phyloP scores from a whole-genome alignment of 2,113 vertebrate genomes.

The Callipepla squamata region DNA sequence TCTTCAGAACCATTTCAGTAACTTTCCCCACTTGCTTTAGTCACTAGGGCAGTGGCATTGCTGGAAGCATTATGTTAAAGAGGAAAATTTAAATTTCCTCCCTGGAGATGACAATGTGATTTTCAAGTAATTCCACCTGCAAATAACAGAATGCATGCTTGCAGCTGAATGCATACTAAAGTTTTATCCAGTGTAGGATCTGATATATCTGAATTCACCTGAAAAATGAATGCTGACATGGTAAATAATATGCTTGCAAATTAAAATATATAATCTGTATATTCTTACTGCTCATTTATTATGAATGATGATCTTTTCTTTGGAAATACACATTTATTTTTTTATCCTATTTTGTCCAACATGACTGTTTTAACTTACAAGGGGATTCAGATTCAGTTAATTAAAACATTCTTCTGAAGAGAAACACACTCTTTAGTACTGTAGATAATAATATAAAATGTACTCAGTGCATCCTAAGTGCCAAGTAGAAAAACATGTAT shows the following conservation, averaged over 20 bases:
- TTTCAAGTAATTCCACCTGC: background rate
- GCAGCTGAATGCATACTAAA: background rate
- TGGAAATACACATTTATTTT: background rate
- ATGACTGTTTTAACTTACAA: background rate
- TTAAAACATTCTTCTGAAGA: background rate
- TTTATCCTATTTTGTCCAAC: background rate
- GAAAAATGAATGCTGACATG: background rate
- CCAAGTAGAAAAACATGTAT: slow-evolving; percentile 27
- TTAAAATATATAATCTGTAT: background rate
- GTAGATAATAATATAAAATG: background rate
- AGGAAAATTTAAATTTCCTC: background rate
- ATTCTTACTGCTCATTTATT: background rate
- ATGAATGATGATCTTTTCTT: background rate
- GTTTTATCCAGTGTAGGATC: background rate
- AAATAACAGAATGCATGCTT: background rate
- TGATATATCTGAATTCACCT: background rate
- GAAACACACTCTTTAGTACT: slow-evolving; percentile 11
- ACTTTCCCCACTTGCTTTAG: background rate
- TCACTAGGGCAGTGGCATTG: background rate
- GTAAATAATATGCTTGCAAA: background rate
- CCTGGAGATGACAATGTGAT: background rate
- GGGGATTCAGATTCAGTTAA: background rate
- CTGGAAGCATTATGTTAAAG: accelerated
- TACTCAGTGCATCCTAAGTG: background rate
- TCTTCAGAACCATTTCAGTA: background rate